Conservation (phyloP, 2,888 invertebrate genomes). For the Uloborus plumipes region DNA sequence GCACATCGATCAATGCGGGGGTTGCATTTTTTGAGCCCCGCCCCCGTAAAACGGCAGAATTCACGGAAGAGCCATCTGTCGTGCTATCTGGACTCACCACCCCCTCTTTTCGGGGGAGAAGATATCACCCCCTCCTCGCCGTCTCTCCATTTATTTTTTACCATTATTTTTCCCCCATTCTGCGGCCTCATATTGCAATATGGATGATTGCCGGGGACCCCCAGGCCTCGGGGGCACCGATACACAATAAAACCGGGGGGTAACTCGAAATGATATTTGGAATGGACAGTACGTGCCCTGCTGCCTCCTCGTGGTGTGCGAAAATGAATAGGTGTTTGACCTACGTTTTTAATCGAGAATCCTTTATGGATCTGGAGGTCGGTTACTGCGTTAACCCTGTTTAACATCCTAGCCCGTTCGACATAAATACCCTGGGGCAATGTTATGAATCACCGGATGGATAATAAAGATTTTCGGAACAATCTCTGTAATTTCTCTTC, state of each 20-base stretch:
- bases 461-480: no score
- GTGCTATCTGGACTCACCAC: constrained; percentile 53
- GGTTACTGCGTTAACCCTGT: constrained; percentile 51
- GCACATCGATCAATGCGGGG: constrained; percentile 56
- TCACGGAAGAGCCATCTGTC: constrained; percentile 52
- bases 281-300: constrained; percentile 28
- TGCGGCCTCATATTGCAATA: constrained; percentile 39
- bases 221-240: constrained; percentile 7
- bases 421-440: constrained; percentile 30
- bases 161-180: constrained; percentile 23
- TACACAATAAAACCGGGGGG: neutral
- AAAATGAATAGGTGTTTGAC: constrained; percentile 62
- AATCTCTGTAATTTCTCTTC: no score
- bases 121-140: neutral
- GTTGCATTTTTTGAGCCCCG: constrained; percentile 48
- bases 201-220: constrained; percentile 39
- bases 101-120: neutral
- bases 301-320: constrained; percentile 20
- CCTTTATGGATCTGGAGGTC: constrained; percentile 21
- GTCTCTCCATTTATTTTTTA: constrained; percentile 21
- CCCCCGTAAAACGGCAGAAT: constrained; percentile 41
- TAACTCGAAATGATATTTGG: constrained; percentile 35
- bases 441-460: constrained; percentile 33
- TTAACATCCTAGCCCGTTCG: constrained; percentile 39
- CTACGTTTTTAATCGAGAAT: constrained; percentile 39